These are phyloP conservation scores for Metridium senile DNA, from an alignment of 92 coral and sea anemone genomes.

Conservation along the genomic window DNA sequence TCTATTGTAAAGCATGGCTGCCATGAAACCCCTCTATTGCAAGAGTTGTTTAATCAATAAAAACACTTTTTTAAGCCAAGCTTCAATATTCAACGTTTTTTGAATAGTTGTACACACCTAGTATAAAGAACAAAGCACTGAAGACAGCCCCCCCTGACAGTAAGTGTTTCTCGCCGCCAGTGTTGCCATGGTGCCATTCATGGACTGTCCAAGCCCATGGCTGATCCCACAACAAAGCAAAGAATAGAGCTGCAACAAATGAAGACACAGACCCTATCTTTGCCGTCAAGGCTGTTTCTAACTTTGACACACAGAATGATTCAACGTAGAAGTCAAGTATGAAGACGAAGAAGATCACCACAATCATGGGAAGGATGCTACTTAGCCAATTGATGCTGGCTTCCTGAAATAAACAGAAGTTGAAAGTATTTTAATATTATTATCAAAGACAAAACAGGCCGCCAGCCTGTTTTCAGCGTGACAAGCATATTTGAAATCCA, in stretches of 20 bases:
- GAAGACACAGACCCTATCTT: constrained; percentile 90
- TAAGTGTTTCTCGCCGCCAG: constrained; percentile 77
- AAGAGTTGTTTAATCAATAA: too few relatives aligned
- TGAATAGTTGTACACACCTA: constrained; percentile 88
- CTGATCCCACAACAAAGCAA: constrained; percentile 89
- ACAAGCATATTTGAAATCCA: too few relatives aligned
- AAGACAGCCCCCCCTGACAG: constrained; percentile 91
- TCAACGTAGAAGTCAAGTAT: constrained; percentile 94
- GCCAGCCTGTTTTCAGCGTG: too few relatives aligned
- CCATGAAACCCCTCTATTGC: too few relatives aligned
- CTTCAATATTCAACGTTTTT: too few relatives aligned
- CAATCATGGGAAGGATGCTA: constrained; percentile 65
- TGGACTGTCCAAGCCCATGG: constrained; percentile 94
- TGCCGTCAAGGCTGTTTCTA: constrained; percentile 75
- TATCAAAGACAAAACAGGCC: too few relatives aligned
- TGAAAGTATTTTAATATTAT: too few relatives aligned
- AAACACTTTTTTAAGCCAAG: too few relatives aligned
- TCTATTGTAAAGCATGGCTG: too few relatives aligned
- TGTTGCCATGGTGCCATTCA: constrained; percentile 91
- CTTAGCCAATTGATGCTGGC: constrained; percentile 76
- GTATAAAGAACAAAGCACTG: constrained; percentile 79
- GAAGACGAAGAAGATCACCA: constrained; percentile 72
- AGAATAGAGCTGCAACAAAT: constrained; percentile 74
- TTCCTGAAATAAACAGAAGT: constrained; percentile 62
- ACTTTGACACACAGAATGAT: constrained; percentile 87